Percentiles rank a stretch among this genome's conserved stretches.
phyloP scores from a whole-genome alignment of 2,888 invertebrate species.

The Epirrhoe tristata region DNA sequence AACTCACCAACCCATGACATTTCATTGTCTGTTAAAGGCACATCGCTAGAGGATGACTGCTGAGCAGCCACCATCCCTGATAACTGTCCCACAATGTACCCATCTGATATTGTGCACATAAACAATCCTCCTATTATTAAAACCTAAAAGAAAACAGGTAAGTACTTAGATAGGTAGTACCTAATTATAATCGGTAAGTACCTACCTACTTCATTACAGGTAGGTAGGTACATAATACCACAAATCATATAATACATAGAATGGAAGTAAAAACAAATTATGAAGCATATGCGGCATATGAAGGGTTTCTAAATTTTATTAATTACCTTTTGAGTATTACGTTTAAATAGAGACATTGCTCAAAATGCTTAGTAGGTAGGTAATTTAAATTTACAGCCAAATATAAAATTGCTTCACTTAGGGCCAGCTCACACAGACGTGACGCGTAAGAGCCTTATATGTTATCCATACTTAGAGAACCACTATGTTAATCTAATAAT shows the following conservation, averaged over 20 bases:
- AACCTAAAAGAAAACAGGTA: background rate
- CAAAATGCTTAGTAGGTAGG: background rate
- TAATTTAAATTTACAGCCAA: background rate
- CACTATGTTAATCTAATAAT: too few relatives aligned
- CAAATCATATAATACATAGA: too few relatives aligned
- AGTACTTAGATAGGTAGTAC: background rate
- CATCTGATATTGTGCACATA: slow-evolving; percentile 44
- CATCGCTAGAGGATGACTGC: slow-evolving; percentile 35
- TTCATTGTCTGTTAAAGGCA: slow-evolving; percentile 41
- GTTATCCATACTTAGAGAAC: too few relatives aligned
- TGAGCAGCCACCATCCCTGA: slow-evolving; percentile 48
- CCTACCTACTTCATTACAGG: too few relatives aligned
- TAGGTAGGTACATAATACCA: too few relatives aligned
- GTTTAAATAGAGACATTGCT: background rate
- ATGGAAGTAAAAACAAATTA: too few relatives aligned
- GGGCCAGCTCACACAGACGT: too few relatives aligned
- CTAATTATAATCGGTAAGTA: too few relatives aligned
- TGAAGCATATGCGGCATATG: too few relatives aligned
- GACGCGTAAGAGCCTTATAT: too few relatives aligned
- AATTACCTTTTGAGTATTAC: background rate
- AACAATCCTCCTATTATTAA: slow-evolving; percentile 36
- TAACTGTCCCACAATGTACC: slow-evolving; percentile 49
- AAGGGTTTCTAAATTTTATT: background rate
- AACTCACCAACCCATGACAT: slow-evolving; percentile 50
- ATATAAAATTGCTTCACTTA: too few relatives aligned